phyloP scores from a whole-genome alignment of 2,888 invertebrate species.

The Alloplasta piceator region DNA sequence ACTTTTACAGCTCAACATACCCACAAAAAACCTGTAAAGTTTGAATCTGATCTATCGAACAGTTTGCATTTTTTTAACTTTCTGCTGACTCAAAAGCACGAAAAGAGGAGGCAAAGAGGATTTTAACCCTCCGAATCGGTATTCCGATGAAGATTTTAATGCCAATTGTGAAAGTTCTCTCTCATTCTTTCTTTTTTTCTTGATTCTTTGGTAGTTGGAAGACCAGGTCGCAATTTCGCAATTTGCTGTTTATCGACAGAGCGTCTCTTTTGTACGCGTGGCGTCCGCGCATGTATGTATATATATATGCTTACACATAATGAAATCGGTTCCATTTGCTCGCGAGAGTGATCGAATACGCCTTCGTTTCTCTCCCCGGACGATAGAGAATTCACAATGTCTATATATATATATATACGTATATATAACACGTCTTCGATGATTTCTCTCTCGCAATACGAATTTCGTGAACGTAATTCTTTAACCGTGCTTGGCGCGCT shows the following conservation, averaged over 20 bases:
- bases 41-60: too few relatives aligned
- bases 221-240: slow-evolving; percentile 41
- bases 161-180: slow-evolving; percentile 36
- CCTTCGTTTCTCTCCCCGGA: slow-evolving; percentile 22
- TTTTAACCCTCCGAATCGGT: not conserved
- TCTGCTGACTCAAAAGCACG: too few relatives aligned
- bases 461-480: slow-evolving; percentile 53
- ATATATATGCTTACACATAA: not conserved
- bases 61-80: too few relatives aligned
- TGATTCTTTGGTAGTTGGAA: not conserved
- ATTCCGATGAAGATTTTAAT: slow-evolving; percentile 37
- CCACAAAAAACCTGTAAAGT: too few relatives aligned
- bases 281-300: not conserved
- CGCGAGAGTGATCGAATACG: slow-evolving; percentile 43
- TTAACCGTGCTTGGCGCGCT: slow-evolving; percentile 44
- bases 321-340: slow-evolving; percentile 30
- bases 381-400: slow-evolving; percentile 28
- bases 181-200: not conserved
- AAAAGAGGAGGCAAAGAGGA: too few relatives aligned
- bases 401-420: not conserved
- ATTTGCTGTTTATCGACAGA: slow-evolving; percentile 36
- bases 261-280: slow-evolving; percentile 9
- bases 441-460: slow-evolving; percentile 32
- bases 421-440: slow-evolving; percentile 2
- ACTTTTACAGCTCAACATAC: too few relatives aligned